phyloP scores from a whole-genome alignment of 2,113 vertebrate genomes.

The Spea bombifrons region DNA sequence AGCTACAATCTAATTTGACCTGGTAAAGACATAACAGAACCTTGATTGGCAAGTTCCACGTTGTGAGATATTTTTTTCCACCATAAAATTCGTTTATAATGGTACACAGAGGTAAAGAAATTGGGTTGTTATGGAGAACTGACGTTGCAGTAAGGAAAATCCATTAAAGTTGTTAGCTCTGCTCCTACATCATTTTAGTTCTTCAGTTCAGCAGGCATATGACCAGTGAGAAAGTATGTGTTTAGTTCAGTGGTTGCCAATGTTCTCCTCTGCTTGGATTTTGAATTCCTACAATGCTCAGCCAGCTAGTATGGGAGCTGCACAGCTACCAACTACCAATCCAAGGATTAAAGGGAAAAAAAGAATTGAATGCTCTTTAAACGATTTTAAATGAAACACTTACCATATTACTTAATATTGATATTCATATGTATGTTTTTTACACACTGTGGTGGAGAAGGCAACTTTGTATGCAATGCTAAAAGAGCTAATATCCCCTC shows the following conservation, averaged over 20 bases:
- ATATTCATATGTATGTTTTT: too few relatives aligned
- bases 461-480: too few relatives aligned
- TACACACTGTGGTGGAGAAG: too few relatives aligned
- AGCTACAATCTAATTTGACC: slow-evolving; percentile 36
- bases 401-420: too few relatives aligned
- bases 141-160: slow-evolving; percentile 30
- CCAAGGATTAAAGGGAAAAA: too few relatives aligned
- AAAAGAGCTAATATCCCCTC: too few relatives aligned
- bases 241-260: background rate
- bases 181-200: background rate
- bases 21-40: slow-evolving; percentile 30
- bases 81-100: slow-evolving; percentile 31
- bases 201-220: background rate
- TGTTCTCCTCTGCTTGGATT: too few relatives aligned
- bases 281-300: background rate
- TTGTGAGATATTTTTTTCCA: slow-evolving; percentile 31
- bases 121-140: slow-evolving; percentile 36
- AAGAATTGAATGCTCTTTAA: too few relatives aligned
- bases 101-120: slow-evolving; percentile 40
- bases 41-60: slow-evolving; percentile 21
- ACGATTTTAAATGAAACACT: too few relatives aligned
- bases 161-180: slow-evolving; percentile 18
- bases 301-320: background rate
- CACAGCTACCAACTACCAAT: background rate
- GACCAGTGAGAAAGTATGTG: background rate